Base-by-base conservation (phyloP, 2,888 invertebrate genomes). In the Piscicola geometra region DNA sequence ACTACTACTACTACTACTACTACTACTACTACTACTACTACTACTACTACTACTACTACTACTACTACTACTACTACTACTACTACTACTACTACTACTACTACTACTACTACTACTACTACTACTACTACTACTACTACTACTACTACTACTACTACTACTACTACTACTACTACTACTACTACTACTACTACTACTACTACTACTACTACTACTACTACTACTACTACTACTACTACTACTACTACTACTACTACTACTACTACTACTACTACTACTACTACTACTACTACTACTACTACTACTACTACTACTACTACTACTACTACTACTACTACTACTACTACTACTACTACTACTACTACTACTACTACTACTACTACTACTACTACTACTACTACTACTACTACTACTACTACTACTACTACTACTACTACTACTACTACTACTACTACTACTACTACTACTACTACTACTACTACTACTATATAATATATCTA, bases 231-330 rank as follows among this genome's bases (percentile, higher is more conserved):
- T 69, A 75, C 41, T 50, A 75, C 32, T 41, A 75, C 47, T 50
- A 75, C 47, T 50, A 75, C 67, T 50, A 75, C 67, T 70, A 50
- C 47, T 50, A 75, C 67, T 50, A 50, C 67, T 70, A 75, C 67
- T 1, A 75, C 67, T 2, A 70, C 47, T 50, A 70, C 47, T 50
- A 75, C 67, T 75, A 69, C 47, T 69, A 75, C 66, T 69, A 75
- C 66, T 75, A 75, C 66, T 69, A 75, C 66, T 69, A 75, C 66
- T 69, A 75, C 66, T 69, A 75, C 47, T 69, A 75, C 66, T 69
- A 75, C 66, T 75, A 69, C 47, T 69, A 75, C 66, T 69, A 75
- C 66, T 75, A 75, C 66, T 69, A 75, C 66, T 69, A 75, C 66
- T 75, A 75, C 66, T 69, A 75, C 47, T 69, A 75, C 66, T 69